Conservation (phyloP, 2,888 invertebrate genomes). For the Apotomis betuletana region DNA sequence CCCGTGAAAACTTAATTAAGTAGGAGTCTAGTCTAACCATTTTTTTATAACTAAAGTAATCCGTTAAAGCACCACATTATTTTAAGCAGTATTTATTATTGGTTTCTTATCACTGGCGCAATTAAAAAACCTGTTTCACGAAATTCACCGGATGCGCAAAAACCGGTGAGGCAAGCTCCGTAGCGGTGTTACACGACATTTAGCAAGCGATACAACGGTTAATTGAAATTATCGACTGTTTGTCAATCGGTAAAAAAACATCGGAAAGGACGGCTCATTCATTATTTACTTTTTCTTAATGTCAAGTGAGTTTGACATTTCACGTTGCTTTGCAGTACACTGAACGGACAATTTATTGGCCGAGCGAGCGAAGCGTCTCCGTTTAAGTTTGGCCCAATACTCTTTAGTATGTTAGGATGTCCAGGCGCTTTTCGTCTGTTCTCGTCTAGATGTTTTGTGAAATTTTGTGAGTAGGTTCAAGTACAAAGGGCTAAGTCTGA, state of each 20-base stretch:
- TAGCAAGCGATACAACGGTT: conserved; percentile 31
- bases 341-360: background rate
- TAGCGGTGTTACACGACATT: conserved; percentile 38
- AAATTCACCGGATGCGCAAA: conserved; percentile 34
- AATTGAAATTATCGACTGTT: conserved; percentile 28
- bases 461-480: no score
- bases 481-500: no score
- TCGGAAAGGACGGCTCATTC: background rate
- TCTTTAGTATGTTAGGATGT: no score
- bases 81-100: conserved; percentile 4
- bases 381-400: no score
- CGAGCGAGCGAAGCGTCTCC: no score
- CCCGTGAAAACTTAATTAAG: no score
- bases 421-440: no score
- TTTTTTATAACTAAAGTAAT: no score
- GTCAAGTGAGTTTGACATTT: background rate
- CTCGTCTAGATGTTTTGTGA: no score
- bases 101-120: conserved; percentile 19
- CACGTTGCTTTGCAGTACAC: background rate
- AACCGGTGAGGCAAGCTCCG: conserved; percentile 21
- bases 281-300: background rate
- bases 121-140: conserved; percentile 24
- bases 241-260: conserved; percentile 29
- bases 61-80: background rate
- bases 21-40: no score